Evolutionary conservation across 1,140 invertebrate species (phyloP).

Genomic region (Bombus superbus): DNA sequence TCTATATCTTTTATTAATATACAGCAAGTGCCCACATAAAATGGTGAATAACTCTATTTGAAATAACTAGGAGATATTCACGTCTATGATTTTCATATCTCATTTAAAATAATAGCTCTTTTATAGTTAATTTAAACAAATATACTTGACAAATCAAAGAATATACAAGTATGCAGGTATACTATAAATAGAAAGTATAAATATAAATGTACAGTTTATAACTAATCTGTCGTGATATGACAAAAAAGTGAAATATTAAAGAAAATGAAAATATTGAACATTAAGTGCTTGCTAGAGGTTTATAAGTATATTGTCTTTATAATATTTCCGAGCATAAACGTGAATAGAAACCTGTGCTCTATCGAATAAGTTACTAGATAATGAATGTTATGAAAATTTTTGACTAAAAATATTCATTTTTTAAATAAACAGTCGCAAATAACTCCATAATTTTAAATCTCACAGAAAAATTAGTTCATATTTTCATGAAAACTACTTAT

Average conservation of each 20-base stretch:
- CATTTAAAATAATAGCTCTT: constrained; percentile 16
- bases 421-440: constrained; percentile 69
- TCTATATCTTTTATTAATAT: neutral
- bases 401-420: constrained; percentile 37
- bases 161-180: constrained; percentile 10
- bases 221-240: constrained; percentile 16
- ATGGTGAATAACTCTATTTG: constrained; percentile 52
- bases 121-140: constrained; percentile 29
- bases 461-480: constrained; percentile 63
- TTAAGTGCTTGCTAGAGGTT: constrained; percentile 55
- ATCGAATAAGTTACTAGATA: constrained; percentile 53
- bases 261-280: constrained; percentile 32
- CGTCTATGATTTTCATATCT: constrained; percentile 51
- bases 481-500: constrained; percentile 64
- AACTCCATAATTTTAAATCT: constrained; percentile 70
- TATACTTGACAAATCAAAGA: constrained; percentile 25
- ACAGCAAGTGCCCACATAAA: constrained; percentile 51
- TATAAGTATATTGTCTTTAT: constrained; percentile 76
- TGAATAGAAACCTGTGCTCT: constrained; percentile 71
- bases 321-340: constrained; percentile 66
- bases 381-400: constrained; percentile 44
- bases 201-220: constrained; percentile 34
- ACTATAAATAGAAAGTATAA: neutral
- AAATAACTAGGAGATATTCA: constrained; percentile 47
- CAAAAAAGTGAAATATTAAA: constrained; percentile 26